Evolutionary conservation across 2,113 vertebrate species (phyloP), one percentile per base, ranked within the genome.

Genomic region (Sigmodon hispidus): DNA sequence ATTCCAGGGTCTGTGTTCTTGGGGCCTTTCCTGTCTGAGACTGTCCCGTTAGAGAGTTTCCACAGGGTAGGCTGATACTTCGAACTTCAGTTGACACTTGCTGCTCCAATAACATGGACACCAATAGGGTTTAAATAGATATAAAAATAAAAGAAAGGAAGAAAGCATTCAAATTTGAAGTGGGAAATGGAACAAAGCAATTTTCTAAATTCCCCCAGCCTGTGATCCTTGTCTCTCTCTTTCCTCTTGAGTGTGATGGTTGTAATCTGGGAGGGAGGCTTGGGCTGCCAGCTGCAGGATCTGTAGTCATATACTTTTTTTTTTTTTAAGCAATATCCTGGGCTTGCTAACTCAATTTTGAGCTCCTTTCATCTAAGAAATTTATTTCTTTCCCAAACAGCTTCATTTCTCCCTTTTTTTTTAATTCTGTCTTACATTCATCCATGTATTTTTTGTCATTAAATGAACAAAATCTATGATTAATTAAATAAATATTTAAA

Each of bases 241-340:
- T 55, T n/a, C 85, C 36, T 40, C 36, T 17, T 40, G 22, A 50
- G 34, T 1, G 2, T 48, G 24, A 22, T 69, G 5, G 65, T 22
- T 69, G 19, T 69, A 50, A 0, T 34, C 10, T 1, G 12, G 45
- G 36, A 87, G 12, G 45, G 36, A 87, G 12, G 13, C 65, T 65
- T 17, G 11, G 6, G 12, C 10, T n/a, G 22, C 21, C 24, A 72
- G 22, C 7, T 57, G 3, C 36, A 29, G 22, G 34, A 1, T 19
- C 13, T 55, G 24, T 55, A 43, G 5, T 43, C 24, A 31, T 9
- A 31, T 0, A 1, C 15, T 31, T 5, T 36, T n/a, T 6, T 16
- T 65, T 87, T n/a, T 26, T 43, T 69, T 87, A 24, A 69, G 9
- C 36, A 57, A 43, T 2, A 31, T 57, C 50, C 17, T 87, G 13